phyloP scores from a whole-genome alignment of 1,140 invertebrate genomes.

The Zaprionus africanus region DNA sequence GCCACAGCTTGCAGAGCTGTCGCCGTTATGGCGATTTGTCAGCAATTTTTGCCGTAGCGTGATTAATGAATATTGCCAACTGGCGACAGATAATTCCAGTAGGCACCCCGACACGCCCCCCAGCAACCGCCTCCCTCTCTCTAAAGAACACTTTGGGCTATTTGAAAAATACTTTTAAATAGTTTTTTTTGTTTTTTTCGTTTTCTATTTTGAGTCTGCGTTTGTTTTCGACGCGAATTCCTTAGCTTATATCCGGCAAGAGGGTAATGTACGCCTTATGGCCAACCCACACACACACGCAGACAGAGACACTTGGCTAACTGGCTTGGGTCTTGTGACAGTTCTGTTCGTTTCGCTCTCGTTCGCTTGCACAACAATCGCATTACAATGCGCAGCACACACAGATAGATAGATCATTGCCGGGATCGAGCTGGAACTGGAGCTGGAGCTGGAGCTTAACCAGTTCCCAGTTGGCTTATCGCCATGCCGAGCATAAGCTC shows the following conservation, averaged over 20 bases:
- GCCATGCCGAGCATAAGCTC: conserved; percentile 35
- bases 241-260: conserved; percentile 44
- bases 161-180: conserved; percentile 62
- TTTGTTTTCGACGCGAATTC: conserved; percentile 37
- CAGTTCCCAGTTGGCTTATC: conserved; percentile 38
- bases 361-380: conserved; percentile 63
- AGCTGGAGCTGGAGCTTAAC: background rate
- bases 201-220: conserved; percentile 32
- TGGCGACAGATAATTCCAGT: conserved; percentile 62
- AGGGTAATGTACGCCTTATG: conserved; percentile 76
- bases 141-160: conserved; percentile 49
- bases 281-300: conserved; percentile 33
- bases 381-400: conserved; percentile 26
- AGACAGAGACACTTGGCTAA: background rate
- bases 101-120: conserved; percentile 9
- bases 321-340: conserved; percentile 57
- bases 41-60: conserved; percentile 60
- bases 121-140: background rate
- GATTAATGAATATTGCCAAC: conserved; percentile 74
- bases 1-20: conserved; percentile 31
- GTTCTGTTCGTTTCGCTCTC: conserved; percentile 52
- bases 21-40: conserved; percentile 76
- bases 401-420: conserved; percentile 16
- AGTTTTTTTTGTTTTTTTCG: conserved; percentile 56
- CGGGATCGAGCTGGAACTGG: background rate